These are phyloP conservation scores for Dryoscopus gambensis DNA, from an alignment of 2,113 vertebrate species.

Conservation along the genomic window DNA sequence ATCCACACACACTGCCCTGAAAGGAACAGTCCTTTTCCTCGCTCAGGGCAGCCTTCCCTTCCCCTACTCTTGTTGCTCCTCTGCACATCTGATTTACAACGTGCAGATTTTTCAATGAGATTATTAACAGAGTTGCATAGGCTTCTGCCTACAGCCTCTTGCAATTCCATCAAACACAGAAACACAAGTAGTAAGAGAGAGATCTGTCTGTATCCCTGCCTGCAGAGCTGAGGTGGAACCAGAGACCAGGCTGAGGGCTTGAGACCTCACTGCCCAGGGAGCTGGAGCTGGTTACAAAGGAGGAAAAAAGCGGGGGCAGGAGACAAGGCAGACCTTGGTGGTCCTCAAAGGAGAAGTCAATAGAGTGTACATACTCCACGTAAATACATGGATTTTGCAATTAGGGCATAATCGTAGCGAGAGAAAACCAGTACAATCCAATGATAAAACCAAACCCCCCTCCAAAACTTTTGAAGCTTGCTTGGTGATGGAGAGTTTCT, in stretches of 20 bases:
- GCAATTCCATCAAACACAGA: not conserved
- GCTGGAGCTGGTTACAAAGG: not conserved
- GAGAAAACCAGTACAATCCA: not conserved
- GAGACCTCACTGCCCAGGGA: not conserved
- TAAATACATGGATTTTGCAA: not conserved
- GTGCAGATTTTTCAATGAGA: fast-evolving
- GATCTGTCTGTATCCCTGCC: not conserved
- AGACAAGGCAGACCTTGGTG: not conserved
- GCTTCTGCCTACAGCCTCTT: not conserved
- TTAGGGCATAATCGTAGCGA: not conserved
- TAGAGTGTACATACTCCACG: not conserved
- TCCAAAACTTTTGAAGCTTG: not conserved
- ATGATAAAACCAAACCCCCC: not conserved
- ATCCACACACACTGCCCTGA: fast-evolving
- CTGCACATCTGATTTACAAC: not conserved
- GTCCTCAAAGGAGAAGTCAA: not conserved
- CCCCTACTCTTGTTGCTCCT: not conserved
- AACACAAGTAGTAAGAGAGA: not conserved
- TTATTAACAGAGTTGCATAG: not conserved
- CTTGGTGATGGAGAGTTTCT: not conserved
- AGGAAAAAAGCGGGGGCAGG: not conserved
- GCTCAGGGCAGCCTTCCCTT: not conserved
- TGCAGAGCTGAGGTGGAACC: not conserved
- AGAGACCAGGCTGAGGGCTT: not conserved
- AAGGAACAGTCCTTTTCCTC: not conserved